A percentile compares a stretch with the other conserved stretches of the same genome.
These are phyloP conservation scores for Campopleginae sp. DNA, from an alignment of 2,888 invertebrate species.

Conservation along the genomic window DNA sequence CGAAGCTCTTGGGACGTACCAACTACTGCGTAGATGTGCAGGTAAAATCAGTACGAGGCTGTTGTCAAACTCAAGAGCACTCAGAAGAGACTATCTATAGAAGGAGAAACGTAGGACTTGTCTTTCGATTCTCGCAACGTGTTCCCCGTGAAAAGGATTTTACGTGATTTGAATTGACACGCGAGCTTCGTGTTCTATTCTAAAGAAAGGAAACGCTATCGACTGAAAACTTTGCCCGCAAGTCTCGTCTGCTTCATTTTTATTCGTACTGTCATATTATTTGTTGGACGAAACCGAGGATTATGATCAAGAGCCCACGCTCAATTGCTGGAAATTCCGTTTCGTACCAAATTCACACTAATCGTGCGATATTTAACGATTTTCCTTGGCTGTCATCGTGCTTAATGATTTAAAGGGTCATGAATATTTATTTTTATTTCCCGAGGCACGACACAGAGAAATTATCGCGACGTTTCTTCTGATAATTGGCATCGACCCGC, in stretches of 20 bases:
- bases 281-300: not conserved
- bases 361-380: not conserved
- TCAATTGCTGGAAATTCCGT: not conserved
- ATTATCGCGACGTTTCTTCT: too few relatives aligned
- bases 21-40: conserved; percentile 1
- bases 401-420: not conserved
- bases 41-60: conserved; percentile 51
- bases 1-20: not conserved
- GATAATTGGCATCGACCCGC: too few relatives aligned
- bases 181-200: conserved; percentile 19
- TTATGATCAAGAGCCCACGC: not conserved
- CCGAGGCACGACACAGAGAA: not conserved
- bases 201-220: conserved; percentile 20
- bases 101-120: conserved; percentile 48
- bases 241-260: conserved; percentile 19
- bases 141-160: conserved; percentile 51
- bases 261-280: conserved; percentile 4
- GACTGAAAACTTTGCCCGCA: conserved; percentile 31
- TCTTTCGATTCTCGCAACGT: conserved; percentile 32
- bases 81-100: conserved; percentile 29
- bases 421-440: not conserved
- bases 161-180: conserved; percentile 58
- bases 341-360: not conserved
- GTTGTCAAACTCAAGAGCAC: conserved; percentile 7
- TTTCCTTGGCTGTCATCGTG: too few relatives aligned